phyloP scores from a whole-genome alignment of 2,797 vertebrate species.

The Eulemur albifrons region DNA sequence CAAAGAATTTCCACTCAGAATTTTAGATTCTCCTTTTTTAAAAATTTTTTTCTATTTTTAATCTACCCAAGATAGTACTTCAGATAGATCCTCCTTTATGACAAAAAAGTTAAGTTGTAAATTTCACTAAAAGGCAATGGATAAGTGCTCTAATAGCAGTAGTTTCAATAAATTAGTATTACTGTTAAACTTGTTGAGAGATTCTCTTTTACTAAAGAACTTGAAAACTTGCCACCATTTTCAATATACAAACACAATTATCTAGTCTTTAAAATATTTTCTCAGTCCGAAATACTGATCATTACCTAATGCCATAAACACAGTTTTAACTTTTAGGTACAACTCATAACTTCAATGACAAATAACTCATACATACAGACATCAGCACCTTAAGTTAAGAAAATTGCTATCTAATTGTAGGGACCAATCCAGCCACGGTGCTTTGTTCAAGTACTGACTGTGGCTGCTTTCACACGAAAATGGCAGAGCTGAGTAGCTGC shows the following conservation, averaged over 20 bases:
- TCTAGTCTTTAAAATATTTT: conserved; percentile 58
- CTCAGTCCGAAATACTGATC: conserved; percentile 39
- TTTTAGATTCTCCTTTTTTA: not conserved
- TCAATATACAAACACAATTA: conserved; percentile 49
- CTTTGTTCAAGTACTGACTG: not conserved
- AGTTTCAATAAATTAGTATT: conserved; percentile 25
- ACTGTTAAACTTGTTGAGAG: not conserved
- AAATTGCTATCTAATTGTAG: not conserved
- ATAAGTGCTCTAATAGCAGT: not conserved
- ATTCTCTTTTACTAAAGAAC: not conserved
- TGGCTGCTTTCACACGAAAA: not conserved
- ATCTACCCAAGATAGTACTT: not conserved
- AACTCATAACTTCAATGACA: conserved; percentile 46
- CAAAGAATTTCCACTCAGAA: conserved; percentile 49
- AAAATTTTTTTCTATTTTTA: not conserved
- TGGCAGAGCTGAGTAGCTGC: not conserved
- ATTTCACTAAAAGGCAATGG: conserved; percentile 38
- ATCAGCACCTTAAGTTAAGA: conserved; percentile 48
- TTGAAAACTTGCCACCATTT: conserved; percentile 26
- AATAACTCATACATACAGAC: conserved; percentile 9
- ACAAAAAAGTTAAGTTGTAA: conserved; percentile 19
- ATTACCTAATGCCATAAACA: conserved; percentile 47
- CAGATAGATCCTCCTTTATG: not conserved
- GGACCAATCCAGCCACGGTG: not conserved
- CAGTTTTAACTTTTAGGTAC: conserved; percentile 23